Evolutionary conservation across 2,113 vertebrate species (phyloP).

Genomic region (Microcebus ravelobensis): DNA sequence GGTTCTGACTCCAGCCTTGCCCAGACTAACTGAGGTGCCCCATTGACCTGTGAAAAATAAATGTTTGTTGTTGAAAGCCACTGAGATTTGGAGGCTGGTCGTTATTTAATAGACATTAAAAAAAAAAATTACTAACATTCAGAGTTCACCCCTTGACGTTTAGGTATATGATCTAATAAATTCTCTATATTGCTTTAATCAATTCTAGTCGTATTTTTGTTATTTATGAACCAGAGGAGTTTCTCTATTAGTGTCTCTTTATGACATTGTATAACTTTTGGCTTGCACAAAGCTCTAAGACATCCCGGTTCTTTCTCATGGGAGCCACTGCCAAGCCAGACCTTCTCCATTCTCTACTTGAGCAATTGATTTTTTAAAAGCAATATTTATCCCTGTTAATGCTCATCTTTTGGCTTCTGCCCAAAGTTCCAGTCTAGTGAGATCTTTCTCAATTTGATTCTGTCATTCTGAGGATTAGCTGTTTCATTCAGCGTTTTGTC

Average conservation of each 20-base stretch:
- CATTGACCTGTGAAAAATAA: neutral
- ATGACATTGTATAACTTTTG: neutral
- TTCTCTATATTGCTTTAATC: neutral
- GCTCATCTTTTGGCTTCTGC: constrained; percentile 8
- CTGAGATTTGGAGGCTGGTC: neutral
- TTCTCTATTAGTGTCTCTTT: neutral
- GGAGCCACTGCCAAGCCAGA: neutral
- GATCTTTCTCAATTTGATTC: constrained; percentile 43
- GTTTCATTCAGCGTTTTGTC: constrained; percentile 43
- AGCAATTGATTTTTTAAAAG: constrained; percentile 9
- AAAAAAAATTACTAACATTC: neutral
- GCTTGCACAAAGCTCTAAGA: neutral
- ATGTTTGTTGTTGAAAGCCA: neutral
- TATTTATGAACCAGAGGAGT: neutral
- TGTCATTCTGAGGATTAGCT: constrained; percentile 38
- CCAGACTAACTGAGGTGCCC: too few species aligned
- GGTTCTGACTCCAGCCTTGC: neutral
- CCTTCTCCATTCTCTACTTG: neutral
- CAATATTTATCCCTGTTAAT: constrained; percentile 36
- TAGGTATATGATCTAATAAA: neutral
- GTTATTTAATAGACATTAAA: neutral
- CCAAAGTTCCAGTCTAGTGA: constrained; percentile 14
- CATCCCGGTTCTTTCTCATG: neutral
- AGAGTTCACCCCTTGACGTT: neutral
- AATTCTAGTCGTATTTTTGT: neutral